Conservation (phyloP, 2,113 vertebrate genomes). For the Zosterops japonicus region DNA sequence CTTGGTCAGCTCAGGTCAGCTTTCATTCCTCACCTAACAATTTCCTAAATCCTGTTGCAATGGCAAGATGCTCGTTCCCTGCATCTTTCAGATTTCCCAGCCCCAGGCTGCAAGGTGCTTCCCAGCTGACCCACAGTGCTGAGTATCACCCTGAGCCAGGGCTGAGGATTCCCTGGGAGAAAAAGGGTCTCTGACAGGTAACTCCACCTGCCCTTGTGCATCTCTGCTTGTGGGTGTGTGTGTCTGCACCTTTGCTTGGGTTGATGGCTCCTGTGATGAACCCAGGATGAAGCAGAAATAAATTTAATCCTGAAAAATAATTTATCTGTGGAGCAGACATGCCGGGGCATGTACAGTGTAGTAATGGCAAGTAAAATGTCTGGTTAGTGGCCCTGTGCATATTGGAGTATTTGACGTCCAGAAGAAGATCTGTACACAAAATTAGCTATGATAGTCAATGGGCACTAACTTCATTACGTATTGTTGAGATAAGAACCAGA, state of each 20-base stretch:
- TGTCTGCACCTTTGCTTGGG: accelerated
- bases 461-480: background rate
- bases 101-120: background rate
- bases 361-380: background rate
- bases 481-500: background rate
- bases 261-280: background rate
- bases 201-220: too few relatives aligned
- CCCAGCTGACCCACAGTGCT: background rate
- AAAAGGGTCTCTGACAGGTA: background rate
- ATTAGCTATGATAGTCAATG: background rate
- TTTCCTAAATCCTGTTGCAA: background rate
- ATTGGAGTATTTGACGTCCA: background rate
- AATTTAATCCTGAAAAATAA: background rate
- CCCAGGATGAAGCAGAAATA: background rate
- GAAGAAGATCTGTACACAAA: background rate
- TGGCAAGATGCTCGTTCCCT: accelerated
- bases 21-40: background rate
- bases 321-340: background rate
- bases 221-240: accelerated
- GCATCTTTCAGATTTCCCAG: background rate
- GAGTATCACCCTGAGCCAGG: background rate
- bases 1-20: background rate
- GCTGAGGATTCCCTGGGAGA: background rate
- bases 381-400: background rate
- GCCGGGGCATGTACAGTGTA: too few relatives aligned